Evolutionary conservation across 2,113 vertebrate species (phyloP), one percentile per base, ranked within the genome.

Genomic region (Oxyruncus cristatus): DNA sequence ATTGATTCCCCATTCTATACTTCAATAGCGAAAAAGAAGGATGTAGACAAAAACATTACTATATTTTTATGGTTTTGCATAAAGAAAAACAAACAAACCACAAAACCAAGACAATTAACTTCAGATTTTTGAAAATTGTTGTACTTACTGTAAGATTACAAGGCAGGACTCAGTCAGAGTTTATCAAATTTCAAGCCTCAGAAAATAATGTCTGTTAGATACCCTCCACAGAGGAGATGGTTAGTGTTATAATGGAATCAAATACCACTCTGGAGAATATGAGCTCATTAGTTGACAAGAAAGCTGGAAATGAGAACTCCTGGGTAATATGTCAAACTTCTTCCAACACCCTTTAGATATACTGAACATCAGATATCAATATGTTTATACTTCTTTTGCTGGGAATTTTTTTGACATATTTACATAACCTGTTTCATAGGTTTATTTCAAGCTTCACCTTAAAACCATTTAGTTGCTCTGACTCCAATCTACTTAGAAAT

Each of bases 221-320:
- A 28, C n/a, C 42, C 7, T 77, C 6, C 11, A 30, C 63, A 67
- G 35, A 56, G 55, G 58, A 92, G 17, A 32, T 88, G 22, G 22
- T 49, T 85, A 74, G 42, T 47, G 47, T 47, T 93, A 77, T 81
- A 95, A 95, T 82, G 4, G 16, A 95, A 92, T 88, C 32, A 90
- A 67, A 58, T 59, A 86, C 58, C 30, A 13, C 21, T 62, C 67
- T 44, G 37, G 35, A 70, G n/a, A 79, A 53, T 2, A 12, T 19
- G 27, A 55, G 16, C 24, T 62, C 23, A 56, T 49, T 7, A 33
- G 21, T 32, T 67, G 26, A 73, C 0, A 0, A 77, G 59, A 61
- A 3, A 61, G 5, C 18, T 39, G 46, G 61, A n/a, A 84, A 66
- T 42, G 28, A 74, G 68, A 77, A 68, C 9, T 33, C 12, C 7